Evolutionary conservation across 1,140 invertebrate genomes (phyloP), one percentile per base, ranked within the genome.

Genomic region (Zaprionus capensis): DNA sequence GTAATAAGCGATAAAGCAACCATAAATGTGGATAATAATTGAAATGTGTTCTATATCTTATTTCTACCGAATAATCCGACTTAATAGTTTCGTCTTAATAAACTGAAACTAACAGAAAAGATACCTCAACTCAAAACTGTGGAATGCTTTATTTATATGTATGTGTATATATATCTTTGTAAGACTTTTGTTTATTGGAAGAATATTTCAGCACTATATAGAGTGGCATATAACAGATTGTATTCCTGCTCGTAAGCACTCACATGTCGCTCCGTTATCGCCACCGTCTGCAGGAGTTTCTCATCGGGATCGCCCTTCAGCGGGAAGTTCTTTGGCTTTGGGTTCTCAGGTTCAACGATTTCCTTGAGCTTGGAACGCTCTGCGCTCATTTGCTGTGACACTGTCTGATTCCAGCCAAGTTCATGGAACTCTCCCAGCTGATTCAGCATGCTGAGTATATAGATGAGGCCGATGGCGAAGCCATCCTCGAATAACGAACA

Each of bases 361-460:
- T 94, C 88, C 14, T 96, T 93, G 36, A 93, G 92, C 85, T 95
- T 94, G 82, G 94, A 94, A 80, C 97, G 95, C 72, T 95, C 94
- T 15, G 84, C 83, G 2, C 94, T 94, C 78, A 97, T 96, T 87
- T 97, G 96, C 73, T 96, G 95, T 56, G 94, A 93, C 1, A 99
- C 96, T 5, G 98, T 97, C 67, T 98, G 95, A 91, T 99, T 99
- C 99, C 99, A 99, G 92, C 98, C 97, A 2, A 99, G 94, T 5
- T 97, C 96, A 93, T 99, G 98, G 92, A 99, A 97, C 80, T 98
- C 97, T 53, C 94, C 93, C 81, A 94, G 94, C 92, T 96, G 96
- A 92, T 96, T 94, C 12, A 96, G 91, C 71, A 96, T 92, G 82
- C 95, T 95, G 44, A 96, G 94, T 76, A 96, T 96, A 71, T 96